phyloP scores from a whole-genome alignment of 2,113 vertebrate genomes.

The Burhinus bistriatus region DNA sequence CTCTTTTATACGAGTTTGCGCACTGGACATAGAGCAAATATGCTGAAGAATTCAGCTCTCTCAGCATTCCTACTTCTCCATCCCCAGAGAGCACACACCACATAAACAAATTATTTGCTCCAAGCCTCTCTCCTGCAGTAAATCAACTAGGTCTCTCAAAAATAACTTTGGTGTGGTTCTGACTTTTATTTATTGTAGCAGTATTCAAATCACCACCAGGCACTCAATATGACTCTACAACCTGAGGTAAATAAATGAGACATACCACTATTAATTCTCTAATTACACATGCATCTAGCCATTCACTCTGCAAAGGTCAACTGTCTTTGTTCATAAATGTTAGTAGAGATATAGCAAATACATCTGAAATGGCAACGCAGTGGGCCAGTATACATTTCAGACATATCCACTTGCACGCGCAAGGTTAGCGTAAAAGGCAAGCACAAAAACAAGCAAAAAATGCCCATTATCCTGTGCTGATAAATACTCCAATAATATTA shows the following conservation, averaged over 20 bases:
- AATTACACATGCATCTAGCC: slow-evolving; percentile 36
- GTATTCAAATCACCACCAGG: background rate
- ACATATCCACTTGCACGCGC: background rate
- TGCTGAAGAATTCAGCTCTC: background rate
- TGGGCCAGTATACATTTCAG: background rate
- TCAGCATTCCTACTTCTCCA: background rate
- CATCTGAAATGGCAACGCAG: background rate
- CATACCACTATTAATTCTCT: slow-evolving; percentile 12
- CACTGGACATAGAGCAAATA: background rate
- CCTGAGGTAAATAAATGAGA: slow-evolving; percentile 29
- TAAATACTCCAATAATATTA: background rate
- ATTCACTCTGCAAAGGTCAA: slow-evolving; percentile 48
- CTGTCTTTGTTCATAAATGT: slow-evolving; percentile 30
- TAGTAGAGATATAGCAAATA: background rate
- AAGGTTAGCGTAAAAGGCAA: background rate
- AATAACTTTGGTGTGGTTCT: background rate
- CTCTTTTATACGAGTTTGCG: background rate
- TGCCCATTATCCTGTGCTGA: background rate
- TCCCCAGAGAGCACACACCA: background rate
- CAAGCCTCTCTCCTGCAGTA: background rate
- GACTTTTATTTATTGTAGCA: background rate
- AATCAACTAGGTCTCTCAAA: background rate
- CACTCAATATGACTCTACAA: background rate
- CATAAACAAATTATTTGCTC: background rate
- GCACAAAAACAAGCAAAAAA: background rate